These are phyloP conservation scores for Zosterops hypoxanthus DNA, from an alignment of 2,113 vertebrate species.

Conservation along the genomic window DNA sequence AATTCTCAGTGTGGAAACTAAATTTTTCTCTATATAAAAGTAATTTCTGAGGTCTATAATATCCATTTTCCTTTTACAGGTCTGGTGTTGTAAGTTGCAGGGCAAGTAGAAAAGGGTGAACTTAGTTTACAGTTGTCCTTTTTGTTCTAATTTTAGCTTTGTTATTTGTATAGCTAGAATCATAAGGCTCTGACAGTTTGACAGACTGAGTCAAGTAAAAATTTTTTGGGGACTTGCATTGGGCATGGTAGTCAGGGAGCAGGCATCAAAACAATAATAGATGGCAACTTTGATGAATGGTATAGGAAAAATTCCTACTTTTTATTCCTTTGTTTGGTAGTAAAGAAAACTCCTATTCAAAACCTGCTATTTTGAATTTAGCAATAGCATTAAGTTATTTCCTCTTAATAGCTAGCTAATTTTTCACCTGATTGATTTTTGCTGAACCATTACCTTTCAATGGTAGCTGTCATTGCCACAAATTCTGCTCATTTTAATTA, in stretches of 20 bases:
- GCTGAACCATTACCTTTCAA: neutral
- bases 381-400: neutral
- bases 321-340: neutral
- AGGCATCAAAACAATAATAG: neutral
- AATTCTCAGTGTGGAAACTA: neutral
- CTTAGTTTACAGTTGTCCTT: neutral
- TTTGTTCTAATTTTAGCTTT: neutral
- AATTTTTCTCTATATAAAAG: neutral
- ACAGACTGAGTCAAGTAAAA: neutral
- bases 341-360: neutral
- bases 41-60: neutral
- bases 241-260: neutral
- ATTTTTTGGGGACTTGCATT: neutral
- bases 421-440: conserved; percentile 55
- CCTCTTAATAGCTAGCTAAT: conserved; percentile 24
- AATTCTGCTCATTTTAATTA: conserved; percentile 37
- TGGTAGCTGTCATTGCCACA: neutral
- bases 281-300: accelerated
- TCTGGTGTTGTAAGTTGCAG: neutral
- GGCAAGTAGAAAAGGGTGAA: neutral
- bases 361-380: neutral
- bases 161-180: neutral
- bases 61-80: neutral
- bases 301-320: neutral
- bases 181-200: neutral